A percentile compares a stretch with the other conserved stretches of the same genome.
Conservation (phyloP, 2,113 vertebrate genomes). For the Orycteropus afer region DNA sequence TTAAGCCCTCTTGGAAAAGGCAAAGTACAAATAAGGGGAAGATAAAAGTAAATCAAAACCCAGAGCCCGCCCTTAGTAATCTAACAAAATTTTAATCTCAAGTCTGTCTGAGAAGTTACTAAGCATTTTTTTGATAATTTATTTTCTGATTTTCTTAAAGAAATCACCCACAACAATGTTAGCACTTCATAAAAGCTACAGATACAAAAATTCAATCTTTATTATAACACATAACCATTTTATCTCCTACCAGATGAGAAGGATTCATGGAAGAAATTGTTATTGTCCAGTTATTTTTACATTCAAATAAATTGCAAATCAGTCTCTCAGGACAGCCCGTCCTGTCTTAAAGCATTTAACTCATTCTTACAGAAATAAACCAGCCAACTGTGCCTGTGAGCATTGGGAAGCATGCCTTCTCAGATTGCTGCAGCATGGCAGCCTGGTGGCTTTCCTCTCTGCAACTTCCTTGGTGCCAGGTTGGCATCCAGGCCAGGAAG, state of each 20-base stretch:
- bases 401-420: background rate
- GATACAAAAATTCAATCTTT: background rate
- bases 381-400: background rate
- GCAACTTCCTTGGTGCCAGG: accelerated
- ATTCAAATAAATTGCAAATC: background rate
- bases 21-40: no score
- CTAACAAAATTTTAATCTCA: background rate
- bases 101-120: background rate
- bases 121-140: background rate
- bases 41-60: accelerated
- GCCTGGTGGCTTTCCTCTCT: background rate
- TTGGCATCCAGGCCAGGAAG: accelerated
- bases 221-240: slow-evolving; percentile 25
- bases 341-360: background rate
- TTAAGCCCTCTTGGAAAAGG: background rate
- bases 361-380: background rate
- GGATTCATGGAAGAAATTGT: background rate
- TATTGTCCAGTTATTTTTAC: slow-evolving; percentile 52
- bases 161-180: background rate
- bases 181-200: background rate
- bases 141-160: slow-evolving; percentile 38
- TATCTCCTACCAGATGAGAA: slow-evolving; percentile 33
- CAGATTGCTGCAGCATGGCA: accelerated
- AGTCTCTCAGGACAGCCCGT: background rate
- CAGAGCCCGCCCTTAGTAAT: accelerated